phyloP scores from a whole-genome alignment of 2,888 invertebrate genomes.

The Synergus gifuensis region DNA sequence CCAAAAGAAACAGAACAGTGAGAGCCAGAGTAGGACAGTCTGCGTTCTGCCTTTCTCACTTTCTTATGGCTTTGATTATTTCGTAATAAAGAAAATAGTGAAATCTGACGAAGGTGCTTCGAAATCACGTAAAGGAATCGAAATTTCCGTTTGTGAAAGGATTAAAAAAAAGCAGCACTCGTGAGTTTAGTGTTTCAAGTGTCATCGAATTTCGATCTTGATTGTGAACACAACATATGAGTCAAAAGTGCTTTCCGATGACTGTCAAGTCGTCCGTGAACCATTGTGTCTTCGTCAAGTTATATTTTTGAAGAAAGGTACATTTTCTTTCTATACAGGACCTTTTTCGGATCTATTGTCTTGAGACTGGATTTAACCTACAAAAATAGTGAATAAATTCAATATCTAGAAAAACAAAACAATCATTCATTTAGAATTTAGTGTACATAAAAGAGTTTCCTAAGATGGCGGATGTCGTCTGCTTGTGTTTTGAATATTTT shows the following conservation, averaged over 20 bases:
- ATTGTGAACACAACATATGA: slow-evolving; percentile 12
- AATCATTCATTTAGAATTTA: background rate
- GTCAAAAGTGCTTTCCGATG: slow-evolving; percentile 15
- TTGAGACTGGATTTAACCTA: background rate
- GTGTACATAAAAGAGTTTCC: background rate
- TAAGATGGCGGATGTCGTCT: slow-evolving; percentile 27
- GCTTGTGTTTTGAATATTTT: slow-evolving; percentile 31
- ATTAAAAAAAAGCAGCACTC: background rate
- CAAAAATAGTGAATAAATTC: background rate
- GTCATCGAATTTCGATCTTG: background rate
- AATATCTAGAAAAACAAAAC: background rate
- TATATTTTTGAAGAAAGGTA: slow-evolving; percentile 8
- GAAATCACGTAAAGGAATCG: background rate
- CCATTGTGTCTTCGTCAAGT: background rate
- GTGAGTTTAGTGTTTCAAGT: background rate
- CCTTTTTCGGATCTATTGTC: background rate
- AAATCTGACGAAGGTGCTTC: background rate
- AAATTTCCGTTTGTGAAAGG: background rate
- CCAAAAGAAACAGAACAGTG: slow-evolving; percentile 8
- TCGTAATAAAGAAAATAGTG: slow-evolving; percentile 1
- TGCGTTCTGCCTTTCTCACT: background rate
- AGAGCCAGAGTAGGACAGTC: background rate
- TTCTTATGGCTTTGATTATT: slow-evolving; percentile 5
- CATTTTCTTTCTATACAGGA: background rate
- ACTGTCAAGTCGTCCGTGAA: slow-evolving; percentile 34